phyloP scores from a whole-genome alignment of 2,888 invertebrate genomes.

The Stenurella melanura region DNA sequence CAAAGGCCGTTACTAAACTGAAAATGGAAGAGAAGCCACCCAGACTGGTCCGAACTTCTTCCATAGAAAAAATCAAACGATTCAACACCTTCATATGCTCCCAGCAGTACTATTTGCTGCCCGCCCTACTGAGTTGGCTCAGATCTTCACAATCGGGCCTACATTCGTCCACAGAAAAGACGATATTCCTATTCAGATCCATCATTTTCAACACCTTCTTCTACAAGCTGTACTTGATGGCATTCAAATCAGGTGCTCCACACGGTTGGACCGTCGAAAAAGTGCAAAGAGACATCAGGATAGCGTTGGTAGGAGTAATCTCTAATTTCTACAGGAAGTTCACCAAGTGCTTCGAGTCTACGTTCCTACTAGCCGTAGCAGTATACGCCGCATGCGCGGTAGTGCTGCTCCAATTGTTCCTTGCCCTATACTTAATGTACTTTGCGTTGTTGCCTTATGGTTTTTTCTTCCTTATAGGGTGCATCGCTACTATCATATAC shows the following conservation, averaged over 20 bases:
- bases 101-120: conserved; percentile 68
- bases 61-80: conserved; percentile 67
- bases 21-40: conserved; percentile 57
- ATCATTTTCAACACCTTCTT: conserved; percentile 59
- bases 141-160: conserved; percentile 65
- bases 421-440: conserved; percentile 62
- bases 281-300: conserved; percentile 20
- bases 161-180: conserved; percentile 63
- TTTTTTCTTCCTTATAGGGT: conserved; percentile 62
- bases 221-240: conserved; percentile 56
- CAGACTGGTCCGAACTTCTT: conserved; percentile 64
- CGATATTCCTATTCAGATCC: conserved; percentile 61
- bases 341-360: conserved; percentile 51
- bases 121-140: conserved; percentile 66
- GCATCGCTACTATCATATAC: conserved; percentile 56
- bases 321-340: conserved; percentile 46
- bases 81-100: conserved; percentile 70
- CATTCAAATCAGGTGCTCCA: conserved; percentile 36
- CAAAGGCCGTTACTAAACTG: conserved; percentile 40
- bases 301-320: conserved; percentile 20
- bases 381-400: conserved; percentile 60
- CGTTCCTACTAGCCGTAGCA: conserved; percentile 52
- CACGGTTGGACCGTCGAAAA: conserved; percentile 25
- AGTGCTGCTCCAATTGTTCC: conserved; percentile 59
- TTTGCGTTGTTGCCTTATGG: conserved; percentile 60